Percentiles rank a stretch among this genome's conserved stretches.
These are phyloP conservation scores for Gyrodactylus salaris DNA, from an alignment of 1,140 invertebrate species.

Conservation along the genomic window DNA sequence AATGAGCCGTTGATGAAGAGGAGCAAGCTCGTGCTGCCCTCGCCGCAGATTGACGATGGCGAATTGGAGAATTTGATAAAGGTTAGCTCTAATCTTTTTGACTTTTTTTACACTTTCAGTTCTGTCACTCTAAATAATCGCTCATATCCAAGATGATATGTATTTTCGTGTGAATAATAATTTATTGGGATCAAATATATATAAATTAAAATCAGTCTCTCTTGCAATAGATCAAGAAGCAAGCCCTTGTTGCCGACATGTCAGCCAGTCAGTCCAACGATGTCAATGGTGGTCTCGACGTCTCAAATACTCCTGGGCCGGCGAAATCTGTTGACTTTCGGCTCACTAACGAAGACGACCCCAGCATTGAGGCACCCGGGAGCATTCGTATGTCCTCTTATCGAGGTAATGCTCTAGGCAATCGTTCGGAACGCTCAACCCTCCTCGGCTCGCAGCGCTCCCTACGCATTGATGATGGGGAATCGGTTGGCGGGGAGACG, in stretches of 20 bases:
- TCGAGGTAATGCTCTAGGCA: background rate
- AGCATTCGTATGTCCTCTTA: background rate
- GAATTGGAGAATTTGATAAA: conserved; percentile 13
- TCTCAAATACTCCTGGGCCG: background rate
- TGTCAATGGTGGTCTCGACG: background rate
- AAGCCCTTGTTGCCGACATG: background rate
- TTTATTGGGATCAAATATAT: no score
- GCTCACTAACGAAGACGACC: background rate
- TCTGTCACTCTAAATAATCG: no score
- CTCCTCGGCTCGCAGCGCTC: background rate
- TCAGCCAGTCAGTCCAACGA: background rate
- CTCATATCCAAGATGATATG: no score
- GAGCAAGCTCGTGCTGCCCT: conserved; percentile 69
- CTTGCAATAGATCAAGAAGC: background rate
- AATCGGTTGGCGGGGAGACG: background rate
- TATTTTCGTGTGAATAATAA: no score
- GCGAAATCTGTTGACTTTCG: background rate
- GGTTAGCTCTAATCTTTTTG: no score
- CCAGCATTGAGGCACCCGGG: background rate
- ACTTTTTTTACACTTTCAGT: no score
- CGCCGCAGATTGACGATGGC: conserved; percentile 37
- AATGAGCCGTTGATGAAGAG: conserved; percentile 62
- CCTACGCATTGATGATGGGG: background rate
- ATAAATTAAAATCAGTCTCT: no score
- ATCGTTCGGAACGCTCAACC: background rate